Conservation (phyloP, 2,888 invertebrate species). For the Rhabditoides inermis region DNA sequence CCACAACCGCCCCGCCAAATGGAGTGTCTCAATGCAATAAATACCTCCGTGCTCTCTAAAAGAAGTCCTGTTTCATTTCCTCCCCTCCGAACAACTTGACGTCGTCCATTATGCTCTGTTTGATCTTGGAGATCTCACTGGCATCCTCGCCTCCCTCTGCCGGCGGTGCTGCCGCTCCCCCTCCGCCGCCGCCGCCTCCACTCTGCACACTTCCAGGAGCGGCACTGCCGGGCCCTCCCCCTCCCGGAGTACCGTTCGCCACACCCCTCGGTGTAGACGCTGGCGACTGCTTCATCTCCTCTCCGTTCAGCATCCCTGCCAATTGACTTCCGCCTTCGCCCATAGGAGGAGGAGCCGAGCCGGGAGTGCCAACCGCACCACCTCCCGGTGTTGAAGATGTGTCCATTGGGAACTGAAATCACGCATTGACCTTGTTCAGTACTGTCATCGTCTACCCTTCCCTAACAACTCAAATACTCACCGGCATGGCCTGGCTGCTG, state of each 20-base stretch:
- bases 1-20: no score
- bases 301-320: slow-evolving; percentile 13
- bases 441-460: no score
- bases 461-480: no score
- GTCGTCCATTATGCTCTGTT: slow-evolving; percentile 99
- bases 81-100: no score
- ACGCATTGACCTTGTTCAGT: neutral
- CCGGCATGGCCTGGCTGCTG: slow-evolving; percentile 16
- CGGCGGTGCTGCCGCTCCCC: slow-evolving; percentile 10
- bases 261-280: slow-evolving; percentile 21
- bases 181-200: neutral
- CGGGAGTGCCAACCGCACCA: no score
- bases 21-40: no score
- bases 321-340: slow-evolving; percentile 3
- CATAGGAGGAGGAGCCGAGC: no score
- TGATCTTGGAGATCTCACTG: slow-evolving; percentile 93
- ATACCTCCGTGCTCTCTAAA: no score
- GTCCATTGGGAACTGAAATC: slow-evolving; percentile 1
- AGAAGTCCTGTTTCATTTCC: no score
- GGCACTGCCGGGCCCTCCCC: no score
- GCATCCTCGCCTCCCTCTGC: no score
- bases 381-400: slow-evolving; percentile 11
- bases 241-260: no score
- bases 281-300: slow-evolving; percentile 38
- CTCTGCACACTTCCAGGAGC: slow-evolving; percentile 3